Conservation (phyloP, 2,797 vertebrate genomes). For the Pogoniulus pusillus region DNA sequence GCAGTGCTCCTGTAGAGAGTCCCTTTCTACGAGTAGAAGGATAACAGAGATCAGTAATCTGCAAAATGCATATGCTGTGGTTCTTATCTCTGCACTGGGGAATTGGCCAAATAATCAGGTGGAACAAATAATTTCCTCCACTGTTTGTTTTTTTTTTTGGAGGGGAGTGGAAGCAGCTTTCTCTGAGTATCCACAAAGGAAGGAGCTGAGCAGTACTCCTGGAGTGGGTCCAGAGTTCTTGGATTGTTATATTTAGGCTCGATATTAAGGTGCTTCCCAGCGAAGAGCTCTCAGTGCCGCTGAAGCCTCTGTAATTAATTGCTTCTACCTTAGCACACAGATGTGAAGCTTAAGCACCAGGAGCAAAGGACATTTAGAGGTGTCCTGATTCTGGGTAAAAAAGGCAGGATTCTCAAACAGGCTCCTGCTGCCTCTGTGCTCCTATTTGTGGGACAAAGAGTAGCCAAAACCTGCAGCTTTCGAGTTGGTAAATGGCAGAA, state of each 20-base stretch:
- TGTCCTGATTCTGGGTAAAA: background rate
- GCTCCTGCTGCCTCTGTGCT: background rate
- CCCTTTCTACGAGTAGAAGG: background rate
- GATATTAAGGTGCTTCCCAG: background rate
- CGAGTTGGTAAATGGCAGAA: background rate
- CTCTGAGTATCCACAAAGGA: background rate
- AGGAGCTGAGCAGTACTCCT: background rate
- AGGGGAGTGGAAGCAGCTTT: background rate
- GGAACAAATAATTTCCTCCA: slow-evolving; percentile 40
- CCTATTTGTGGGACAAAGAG: background rate
- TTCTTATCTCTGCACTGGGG: slow-evolving; percentile 46
- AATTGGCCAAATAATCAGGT: slow-evolving; percentile 32
- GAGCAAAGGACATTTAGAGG: background rate
- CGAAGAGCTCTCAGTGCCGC: background rate
- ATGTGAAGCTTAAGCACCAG: background rate
- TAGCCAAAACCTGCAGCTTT: background rate
- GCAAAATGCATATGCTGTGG: background rate
- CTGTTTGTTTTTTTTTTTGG: background rate
- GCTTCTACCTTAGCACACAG: background rate
- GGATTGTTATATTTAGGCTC: slow-evolving; percentile 43
- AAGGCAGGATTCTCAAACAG: background rate
- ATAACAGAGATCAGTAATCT: slow-evolving; percentile 34
- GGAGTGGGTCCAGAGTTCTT: slow-evolving; percentile 2
- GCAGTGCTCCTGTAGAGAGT: background rate
- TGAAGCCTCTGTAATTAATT: slow-evolving; percentile 48